Percentiles rank a stretch among this genome's conserved stretches.
Evolutionary conservation across 2,113 vertebrate genomes (phyloP).

Genomic region (Hemicordylus capensis): DNA sequence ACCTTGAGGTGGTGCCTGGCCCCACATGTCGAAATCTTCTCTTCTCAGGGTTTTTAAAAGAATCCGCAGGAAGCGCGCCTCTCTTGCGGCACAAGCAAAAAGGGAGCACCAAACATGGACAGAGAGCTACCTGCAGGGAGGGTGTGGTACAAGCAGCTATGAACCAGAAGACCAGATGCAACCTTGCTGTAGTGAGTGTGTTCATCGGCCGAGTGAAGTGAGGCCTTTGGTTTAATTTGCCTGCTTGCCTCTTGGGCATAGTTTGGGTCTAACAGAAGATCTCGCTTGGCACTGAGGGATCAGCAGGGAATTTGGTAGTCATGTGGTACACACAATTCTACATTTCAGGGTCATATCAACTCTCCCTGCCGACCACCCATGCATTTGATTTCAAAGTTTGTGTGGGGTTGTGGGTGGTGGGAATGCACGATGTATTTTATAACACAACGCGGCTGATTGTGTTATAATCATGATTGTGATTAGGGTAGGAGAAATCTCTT

Average conservation of each 20-base stretch:
- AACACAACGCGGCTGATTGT: no score
- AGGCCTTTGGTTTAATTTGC: neutral
- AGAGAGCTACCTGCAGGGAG: neutral
- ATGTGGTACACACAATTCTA: neutral
- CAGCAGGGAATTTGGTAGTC: neutral
- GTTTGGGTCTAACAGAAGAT: neutral
- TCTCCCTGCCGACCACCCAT: neutral
- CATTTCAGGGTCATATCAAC: neutral
- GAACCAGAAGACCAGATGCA: neutral
- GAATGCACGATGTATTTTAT: neutral
- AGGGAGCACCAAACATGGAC: neutral
- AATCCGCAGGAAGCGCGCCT: neutral
- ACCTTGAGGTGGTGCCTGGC: neutral
- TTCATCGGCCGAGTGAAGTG: neutral
- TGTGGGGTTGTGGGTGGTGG: no score
- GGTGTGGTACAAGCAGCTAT: neutral
- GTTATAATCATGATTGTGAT: no score
- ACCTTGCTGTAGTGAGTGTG: conserved; percentile 12
- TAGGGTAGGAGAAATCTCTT: no score
- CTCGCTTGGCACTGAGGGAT: neutral
- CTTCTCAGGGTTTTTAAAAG: conserved; percentile 21
- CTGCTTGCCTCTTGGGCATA: neutral
- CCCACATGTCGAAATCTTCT: neutral
- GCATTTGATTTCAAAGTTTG: no score
- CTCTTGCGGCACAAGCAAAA: neutral